Evolutionary conservation across 2,797 vertebrate genomes (phyloP), one percentile per base, ranked within the genome.

Genomic region (Sebastiscus albofasciatus): DNA sequence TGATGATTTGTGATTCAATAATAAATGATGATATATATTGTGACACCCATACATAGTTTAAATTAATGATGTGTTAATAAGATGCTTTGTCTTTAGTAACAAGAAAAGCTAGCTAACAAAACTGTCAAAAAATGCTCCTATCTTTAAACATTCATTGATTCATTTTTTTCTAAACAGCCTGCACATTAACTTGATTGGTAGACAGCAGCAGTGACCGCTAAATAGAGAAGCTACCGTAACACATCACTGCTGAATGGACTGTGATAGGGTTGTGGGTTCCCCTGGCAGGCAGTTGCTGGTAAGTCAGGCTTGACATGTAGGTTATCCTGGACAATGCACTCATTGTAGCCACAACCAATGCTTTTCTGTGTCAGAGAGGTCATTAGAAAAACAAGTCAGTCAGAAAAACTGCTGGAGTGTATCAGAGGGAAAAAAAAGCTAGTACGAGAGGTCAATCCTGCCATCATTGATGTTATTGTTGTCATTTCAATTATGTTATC

Each of bases 271-370:
- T 83, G 71, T 29, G 75, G 84, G 64, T 77, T 75, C 29, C 61
- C 61, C 82, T 55, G 90, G 83, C 84, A 73, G 87, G 69, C 87
- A n/a, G 78, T 88, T 85, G 86, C 76, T 84, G 87, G 83, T 29
- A 90, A 86, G 84, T 92, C 82, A 91, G 89, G 90, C 90, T 91
- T 93, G 91, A 90, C 93, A 92, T 92, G 90, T 90, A 89, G 90
- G 85, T 92, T 90, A 92, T 89, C 80, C 78, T 91, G 88, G 87
- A 93, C 93, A 94, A 93, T 92, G 83, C 76, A 52, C 68, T 92
- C 91, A 91, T 93, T 94, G 92, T 94, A 73, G 88, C 77, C 27
- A 9, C 72, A 42, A 88, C 73, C 77, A 74, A 73, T 85, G 86
- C 80, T 86, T 74, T 74, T 90, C 84, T 85, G 84, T 84, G 87